phyloP scores from a whole-genome alignment of 2,113 vertebrate genomes.

The Mirounga angustirostris region DNA sequence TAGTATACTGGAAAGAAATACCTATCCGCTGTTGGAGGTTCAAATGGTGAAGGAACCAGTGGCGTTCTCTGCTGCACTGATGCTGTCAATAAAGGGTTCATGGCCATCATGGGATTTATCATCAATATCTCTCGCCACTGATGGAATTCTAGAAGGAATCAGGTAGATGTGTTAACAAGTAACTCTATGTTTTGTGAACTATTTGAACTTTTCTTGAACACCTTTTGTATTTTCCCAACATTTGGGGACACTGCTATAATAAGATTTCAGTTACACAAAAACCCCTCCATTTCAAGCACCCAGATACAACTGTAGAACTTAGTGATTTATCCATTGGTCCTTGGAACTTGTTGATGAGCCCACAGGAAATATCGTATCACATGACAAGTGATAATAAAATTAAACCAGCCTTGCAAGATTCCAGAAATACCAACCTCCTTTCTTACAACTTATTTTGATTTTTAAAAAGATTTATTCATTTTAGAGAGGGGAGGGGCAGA shows the following conservation, averaged over 20 bases:
- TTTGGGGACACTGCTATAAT: neutral
- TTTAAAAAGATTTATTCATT: neutral
- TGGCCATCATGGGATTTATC: constrained; percentile 94
- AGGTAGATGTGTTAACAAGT: constrained; percentile 43
- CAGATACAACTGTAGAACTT: neutral
- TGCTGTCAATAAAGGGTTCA: constrained; percentile 92
- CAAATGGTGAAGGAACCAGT: constrained; percentile 91
- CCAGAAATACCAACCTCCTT: constrained; percentile 7
- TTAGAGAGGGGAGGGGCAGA: neutral
- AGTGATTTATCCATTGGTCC: neutral
- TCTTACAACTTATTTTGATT: constrained; percentile 36
- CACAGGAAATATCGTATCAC: neutral
- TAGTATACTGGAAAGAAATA: constrained; percentile 69
- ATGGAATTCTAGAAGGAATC: constrained; percentile 90
- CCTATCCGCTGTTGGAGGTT: constrained; percentile 93
- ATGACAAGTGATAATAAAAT: neutral
- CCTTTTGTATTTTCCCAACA: neutral
- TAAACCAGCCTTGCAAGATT: constrained; percentile 44
- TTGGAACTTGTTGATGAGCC: neutral
- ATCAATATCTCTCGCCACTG: constrained; percentile 94
- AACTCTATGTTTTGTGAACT: constrained; percentile 2
- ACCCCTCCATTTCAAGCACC: neutral
- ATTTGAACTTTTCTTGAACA: constrained; percentile 7
- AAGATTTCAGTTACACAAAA: constrained; percentile 49
- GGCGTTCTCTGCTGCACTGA: constrained; percentile 93